Conservation (phyloP, 2,797 vertebrate genomes). For the Xyrichtys novacula region DNA sequence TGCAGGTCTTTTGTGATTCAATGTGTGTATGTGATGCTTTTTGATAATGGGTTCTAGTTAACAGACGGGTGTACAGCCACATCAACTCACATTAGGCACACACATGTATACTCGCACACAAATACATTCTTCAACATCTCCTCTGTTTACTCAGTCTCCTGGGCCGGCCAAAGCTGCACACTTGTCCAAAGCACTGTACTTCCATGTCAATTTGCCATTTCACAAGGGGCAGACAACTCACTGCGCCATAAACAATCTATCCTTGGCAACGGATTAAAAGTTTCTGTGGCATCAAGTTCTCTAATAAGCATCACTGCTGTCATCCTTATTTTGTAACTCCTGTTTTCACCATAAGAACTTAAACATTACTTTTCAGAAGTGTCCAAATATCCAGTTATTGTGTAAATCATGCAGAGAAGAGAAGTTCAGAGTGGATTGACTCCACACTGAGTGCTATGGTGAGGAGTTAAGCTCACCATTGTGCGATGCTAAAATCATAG, state of each 20-base stretch:
- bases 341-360: not conserved
- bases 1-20: constrained; percentile 1
- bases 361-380: not conserved
- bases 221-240: constrained; percentile 37
- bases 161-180: constrained; percentile 28
- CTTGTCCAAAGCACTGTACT: constrained; percentile 70
- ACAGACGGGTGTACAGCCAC: constrained; percentile 35
- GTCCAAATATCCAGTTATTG: not conserved
- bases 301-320: not conserved
- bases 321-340: constrained; percentile 8
- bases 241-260: constrained; percentile 28
- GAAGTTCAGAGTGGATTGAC: not conserved
- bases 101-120: constrained; percentile 5
- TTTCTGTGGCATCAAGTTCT: constrained; percentile 39
- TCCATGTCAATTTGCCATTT: constrained; percentile 66
- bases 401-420: not conserved
- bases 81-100: constrained; percentile 32
- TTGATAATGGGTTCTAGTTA: constrained; percentile 22
- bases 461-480: too few relatives aligned
- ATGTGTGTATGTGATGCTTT: constrained; percentile 1
- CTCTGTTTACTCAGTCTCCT: constrained; percentile 42
- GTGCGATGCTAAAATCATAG: too few relatives aligned
- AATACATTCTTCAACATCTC: constrained; percentile 3
- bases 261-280: constrained; percentile 26
- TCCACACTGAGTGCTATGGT: not conserved